Evolutionary conservation across 2,113 vertebrate species (phyloP).

Genomic region (Felis catus): DNA sequence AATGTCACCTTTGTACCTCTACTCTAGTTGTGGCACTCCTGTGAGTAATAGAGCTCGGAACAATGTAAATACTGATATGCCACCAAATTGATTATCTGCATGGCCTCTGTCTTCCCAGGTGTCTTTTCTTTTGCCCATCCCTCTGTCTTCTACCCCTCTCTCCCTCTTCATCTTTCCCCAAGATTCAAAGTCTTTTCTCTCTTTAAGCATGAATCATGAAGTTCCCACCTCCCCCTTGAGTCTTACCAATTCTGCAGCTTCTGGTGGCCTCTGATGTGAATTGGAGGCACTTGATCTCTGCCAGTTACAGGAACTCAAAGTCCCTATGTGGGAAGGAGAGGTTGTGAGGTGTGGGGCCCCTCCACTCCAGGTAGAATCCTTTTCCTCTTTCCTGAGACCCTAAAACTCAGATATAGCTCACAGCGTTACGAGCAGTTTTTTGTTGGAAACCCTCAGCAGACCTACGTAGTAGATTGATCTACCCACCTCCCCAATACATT

Average conservation of each 20-base stretch:
- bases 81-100: not conserved
- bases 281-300: not conserved
- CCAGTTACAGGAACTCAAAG: not conserved
- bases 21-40: not conserved
- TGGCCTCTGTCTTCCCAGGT: not conserved
- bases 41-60: not conserved
- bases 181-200: not conserved
- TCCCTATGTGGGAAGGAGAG: not conserved
- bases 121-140: not conserved
- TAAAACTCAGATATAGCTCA: not conserved
- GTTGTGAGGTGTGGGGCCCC: not conserved
- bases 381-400: not conserved
- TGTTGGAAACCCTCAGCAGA: not conserved
- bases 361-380: not conserved
- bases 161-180: not conserved
- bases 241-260: not conserved
- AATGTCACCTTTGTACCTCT: not conserved
- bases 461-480: not conserved
- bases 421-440: not conserved
- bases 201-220: not conserved
- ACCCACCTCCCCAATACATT: not conserved
- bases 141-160: not conserved
- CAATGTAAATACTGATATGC: not conserved
- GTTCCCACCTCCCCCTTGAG: not conserved
- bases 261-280: not conserved